Evolutionary conservation across 2,113 vertebrate genomes (phyloP).

Genomic region (Tylochromis polylepis): DNA sequence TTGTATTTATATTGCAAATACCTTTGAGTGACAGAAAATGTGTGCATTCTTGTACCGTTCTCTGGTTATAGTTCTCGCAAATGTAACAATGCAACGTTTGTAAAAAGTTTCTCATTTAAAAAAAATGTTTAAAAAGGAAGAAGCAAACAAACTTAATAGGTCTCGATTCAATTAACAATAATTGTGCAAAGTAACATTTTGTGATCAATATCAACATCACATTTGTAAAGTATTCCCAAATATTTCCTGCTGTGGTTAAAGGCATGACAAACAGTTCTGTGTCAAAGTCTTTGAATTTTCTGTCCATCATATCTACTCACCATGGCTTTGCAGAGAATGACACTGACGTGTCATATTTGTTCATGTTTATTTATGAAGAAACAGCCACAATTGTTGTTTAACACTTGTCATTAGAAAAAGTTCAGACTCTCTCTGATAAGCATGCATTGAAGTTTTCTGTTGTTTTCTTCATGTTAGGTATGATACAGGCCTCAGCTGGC

Average conservation of each 20-base stretch:
- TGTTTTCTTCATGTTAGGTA: constrained; percentile 60
- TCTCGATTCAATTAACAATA: background rate
- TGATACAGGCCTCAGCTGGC: constrained; percentile 91
- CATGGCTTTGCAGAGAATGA: background rate
- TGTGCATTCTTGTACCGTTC: background rate
- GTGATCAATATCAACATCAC: background rate
- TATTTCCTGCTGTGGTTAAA: background rate
- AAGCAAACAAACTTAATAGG: background rate
- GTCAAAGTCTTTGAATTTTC: background rate
- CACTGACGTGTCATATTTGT: background rate
- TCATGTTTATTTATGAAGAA: background rate
- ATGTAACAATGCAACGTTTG: background rate
- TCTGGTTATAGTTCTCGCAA: background rate
- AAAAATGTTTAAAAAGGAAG: background rate
- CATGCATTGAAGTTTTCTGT: background rate
- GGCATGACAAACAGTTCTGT: too few relatives aligned
- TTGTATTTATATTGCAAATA: background rate
- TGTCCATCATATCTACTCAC: background rate
- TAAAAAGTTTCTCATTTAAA: background rate
- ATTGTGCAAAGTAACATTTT: background rate
- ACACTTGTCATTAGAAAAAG: background rate
- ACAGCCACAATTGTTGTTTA: background rate
- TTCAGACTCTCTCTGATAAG: background rate
- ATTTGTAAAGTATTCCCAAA: background rate
- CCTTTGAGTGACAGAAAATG: background rate